Percentiles rank a stretch among this genome's conserved stretches.
Evolutionary conservation across 2,888 invertebrate species (phyloP).

Genomic region (Acrocyrtus sp.): DNA sequence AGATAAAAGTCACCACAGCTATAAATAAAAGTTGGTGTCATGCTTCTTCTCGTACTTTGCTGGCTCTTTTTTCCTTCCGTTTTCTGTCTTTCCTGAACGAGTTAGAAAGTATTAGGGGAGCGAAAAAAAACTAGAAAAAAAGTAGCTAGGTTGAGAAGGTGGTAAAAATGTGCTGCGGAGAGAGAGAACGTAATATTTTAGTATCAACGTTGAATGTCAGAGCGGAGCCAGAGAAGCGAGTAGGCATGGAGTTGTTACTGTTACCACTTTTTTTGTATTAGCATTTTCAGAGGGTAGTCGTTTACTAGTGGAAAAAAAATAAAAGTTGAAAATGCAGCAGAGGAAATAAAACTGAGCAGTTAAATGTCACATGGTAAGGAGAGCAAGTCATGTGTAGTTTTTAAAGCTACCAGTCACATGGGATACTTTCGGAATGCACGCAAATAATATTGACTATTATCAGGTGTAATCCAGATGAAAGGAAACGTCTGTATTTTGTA

Average conservation of each 20-base stretch:
- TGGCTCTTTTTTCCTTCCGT: slow-evolving; percentile 38
- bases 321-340: no score
- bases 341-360: no score
- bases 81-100: slow-evolving; percentile 28
- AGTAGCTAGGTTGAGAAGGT: no score
- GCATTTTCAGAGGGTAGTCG: no score
- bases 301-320: no score
- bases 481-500: slow-evolving; percentile 41
- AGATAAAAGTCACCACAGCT: slow-evolving; percentile 54
- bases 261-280: no score
- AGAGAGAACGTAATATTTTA: slow-evolving; percentile 39
- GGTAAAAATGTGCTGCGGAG: no score
- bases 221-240: no score
- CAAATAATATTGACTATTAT: slow-evolving; percentile 46
- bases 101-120: slow-evolving; percentile 7
- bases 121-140: background rate
- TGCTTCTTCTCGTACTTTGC: slow-evolving; percentile 35
- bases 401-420: slow-evolving; percentile 25
- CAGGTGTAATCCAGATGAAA: slow-evolving; percentile 35
- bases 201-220: slow-evolving; percentile 36
- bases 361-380: slow-evolving; percentile 34
- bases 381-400: no score
- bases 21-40: slow-evolving; percentile 55
- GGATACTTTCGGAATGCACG: no score
- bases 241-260: no score